Base-by-base conservation (phyloP, 1,140 invertebrate species). In the Arctopsyche grandis region DNA sequence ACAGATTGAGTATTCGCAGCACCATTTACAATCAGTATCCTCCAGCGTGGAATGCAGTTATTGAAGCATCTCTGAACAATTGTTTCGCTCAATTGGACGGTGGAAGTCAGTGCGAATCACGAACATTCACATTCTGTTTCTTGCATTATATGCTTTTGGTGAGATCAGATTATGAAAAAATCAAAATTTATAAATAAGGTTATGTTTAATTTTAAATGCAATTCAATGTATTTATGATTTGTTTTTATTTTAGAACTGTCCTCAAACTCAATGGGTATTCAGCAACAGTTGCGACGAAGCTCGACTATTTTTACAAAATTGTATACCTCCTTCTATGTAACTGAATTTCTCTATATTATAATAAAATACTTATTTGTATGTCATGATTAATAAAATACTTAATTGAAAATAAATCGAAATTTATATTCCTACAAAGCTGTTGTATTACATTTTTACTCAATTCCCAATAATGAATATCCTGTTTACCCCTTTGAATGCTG, bases 191-290 rank as follows among this genome's bases (percentile, higher is more conserved):
- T 46, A 7, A 16, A 16, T 60, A 60, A 60, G 14, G 7, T n/a
- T n/a, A n/a, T n/a, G 56, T 14, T 60, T 16, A 21, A 14, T 21
- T 5, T 9, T 21, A 14, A 14, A 7, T 5, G 56, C 14, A 16
- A 5, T 60, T 9, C 7, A 9, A 26, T 66, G 19, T 26, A 66
- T 66, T 66, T 22, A 7, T 16, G 19, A 60, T 60, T 16, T 16
- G 7, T 14, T 22, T 66, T 66, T 71, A 38, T 71, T 71, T 46
- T 21, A 71, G 69, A 48, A 71, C 16, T 71, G 69, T 71, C 69
- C 69, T 71, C 38, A 16, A 10, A 22, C 24, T 14, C 26, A 71
- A n/a, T 71, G 69, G 69, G 46, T 16, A 0, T n/a, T 71, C 16
- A 46, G 24, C n/a, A 71, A 71, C 12, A 48, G 5, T 24, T 71